These are phyloP conservation scores for Lasioglossum marginatum DNA, from an alignment of 2,888 invertebrate species.

Conservation along the genomic window DNA sequence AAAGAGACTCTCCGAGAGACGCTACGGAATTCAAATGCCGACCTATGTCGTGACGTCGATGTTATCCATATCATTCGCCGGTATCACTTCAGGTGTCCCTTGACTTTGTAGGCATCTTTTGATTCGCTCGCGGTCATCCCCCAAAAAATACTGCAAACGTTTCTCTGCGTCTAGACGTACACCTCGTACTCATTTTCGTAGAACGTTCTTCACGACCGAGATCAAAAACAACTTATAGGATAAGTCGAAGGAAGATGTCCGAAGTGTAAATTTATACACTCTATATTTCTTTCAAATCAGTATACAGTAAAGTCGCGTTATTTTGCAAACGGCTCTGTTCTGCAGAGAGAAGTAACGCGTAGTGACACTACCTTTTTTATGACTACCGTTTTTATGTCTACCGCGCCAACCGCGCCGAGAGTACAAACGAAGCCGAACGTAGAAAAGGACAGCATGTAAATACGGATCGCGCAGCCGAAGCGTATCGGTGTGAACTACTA, in stretches of 20 bases:
- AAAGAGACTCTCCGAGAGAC: conserved; percentile 32
- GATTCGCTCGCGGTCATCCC: conserved; percentile 10
- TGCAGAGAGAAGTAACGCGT: no score
- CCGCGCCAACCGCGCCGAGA: no score
- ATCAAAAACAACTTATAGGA: neutral
- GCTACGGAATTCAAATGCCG: conserved; percentile 55
- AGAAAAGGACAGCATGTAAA: no score
- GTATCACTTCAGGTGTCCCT: conserved; percentile 19
- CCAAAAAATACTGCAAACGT: neutral
- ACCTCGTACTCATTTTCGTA: neutral
- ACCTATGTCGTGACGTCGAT: conserved; percentile 21
- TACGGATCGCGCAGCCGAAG: no score
- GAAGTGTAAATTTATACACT: no score
- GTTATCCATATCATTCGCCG: conserved; percentile 35
- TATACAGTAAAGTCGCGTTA: no score
- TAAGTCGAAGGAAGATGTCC: neutral
- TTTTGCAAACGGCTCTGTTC: no score
- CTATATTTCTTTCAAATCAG: no score
- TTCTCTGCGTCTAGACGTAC: neutral
- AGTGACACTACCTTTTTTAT: no score
- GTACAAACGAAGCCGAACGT: no score
- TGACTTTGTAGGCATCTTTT: conserved; percentile 18
- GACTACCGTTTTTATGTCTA: no score
- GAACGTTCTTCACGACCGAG: neutral
- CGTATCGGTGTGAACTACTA: no score